Evolutionary conservation across 2,113 vertebrate species (phyloP).

Genomic region (Uropsilus gracilis): DNA sequence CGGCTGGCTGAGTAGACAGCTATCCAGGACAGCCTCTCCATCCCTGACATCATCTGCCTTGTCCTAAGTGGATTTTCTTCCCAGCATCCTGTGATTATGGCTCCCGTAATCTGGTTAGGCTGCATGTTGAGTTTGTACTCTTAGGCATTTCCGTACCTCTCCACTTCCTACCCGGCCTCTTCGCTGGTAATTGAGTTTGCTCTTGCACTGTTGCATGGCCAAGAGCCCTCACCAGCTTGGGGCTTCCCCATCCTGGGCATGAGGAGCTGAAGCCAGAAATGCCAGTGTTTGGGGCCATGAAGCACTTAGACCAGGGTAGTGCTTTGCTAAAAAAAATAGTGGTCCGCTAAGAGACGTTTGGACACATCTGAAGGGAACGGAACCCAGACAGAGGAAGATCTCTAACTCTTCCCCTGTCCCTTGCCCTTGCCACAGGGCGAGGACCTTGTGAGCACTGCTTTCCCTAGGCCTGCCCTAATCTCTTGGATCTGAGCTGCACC

Average conservation of each 20-base stretch:
- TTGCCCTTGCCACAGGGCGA: neutral
- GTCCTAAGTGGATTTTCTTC: slow-evolving; percentile 75
- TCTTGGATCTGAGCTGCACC: neutral
- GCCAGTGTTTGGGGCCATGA: neutral
- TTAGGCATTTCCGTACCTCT: slow-evolving; percentile 52
- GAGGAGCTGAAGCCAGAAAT: neutral
- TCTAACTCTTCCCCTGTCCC: neutral
- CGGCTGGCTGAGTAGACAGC: neutral
- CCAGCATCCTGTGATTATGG: slow-evolving; percentile 66
- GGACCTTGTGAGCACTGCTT: neutral
- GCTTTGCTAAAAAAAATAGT: too few relatives aligned
- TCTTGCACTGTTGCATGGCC: neutral
- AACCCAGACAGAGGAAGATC: neutral
- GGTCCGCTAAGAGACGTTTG: neutral
- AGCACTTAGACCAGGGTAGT: neutral
- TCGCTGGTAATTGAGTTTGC: slow-evolving; percentile 67
- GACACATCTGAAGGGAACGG: neutral
- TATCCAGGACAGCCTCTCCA: neutral
- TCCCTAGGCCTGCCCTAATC: neutral
- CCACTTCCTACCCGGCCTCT: slow-evolving; percentile 59
- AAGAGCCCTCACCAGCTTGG: accelerated
- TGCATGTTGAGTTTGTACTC: slow-evolving; percentile 64
- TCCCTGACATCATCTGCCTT: neutral
- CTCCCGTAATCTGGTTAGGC: slow-evolving; percentile 63
- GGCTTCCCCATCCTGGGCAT: accelerated